Percentiles rank a stretch among this genome's conserved stretches.
These are phyloP conservation scores for Uropsilus gracilis DNA, from an alignment of 2,113 vertebrate genomes.

Conservation along the genomic window DNA sequence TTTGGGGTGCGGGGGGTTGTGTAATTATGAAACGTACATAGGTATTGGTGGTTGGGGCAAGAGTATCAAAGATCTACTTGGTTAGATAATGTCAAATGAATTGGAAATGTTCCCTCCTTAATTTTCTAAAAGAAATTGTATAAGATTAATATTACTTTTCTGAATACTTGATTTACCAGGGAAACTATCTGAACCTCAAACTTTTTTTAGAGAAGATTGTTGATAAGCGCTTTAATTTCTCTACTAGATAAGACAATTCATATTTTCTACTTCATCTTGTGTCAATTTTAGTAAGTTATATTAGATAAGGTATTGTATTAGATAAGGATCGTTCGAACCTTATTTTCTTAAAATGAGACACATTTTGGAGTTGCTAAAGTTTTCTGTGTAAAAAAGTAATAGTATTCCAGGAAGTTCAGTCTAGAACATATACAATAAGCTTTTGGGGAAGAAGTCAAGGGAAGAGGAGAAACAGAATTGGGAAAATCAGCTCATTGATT, in stretches of 20 bases:
- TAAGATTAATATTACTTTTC: conserved; percentile 29
- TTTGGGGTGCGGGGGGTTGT: no score
- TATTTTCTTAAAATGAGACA: conserved; percentile 45
- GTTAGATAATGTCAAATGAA: neutral
- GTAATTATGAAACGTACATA: neutral
- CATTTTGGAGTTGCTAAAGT: neutral
- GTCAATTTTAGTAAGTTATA: conserved; percentile 28
- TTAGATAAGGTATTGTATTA: neutral
- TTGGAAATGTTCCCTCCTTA: conserved; percentile 5
- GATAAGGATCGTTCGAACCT: neutral
- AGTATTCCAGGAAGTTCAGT: neutral
- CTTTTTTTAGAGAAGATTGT: conserved; percentile 15
- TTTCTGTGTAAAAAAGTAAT: neutral
- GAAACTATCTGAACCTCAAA: neutral
- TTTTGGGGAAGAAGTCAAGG: conserved; percentile 14
- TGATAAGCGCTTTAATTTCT: neutral
- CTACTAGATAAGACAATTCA: neutral
- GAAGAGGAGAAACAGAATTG: neutral
- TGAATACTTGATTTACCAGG: neutral
- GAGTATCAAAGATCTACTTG: neutral
- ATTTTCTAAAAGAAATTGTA: conserved; percentile 41
- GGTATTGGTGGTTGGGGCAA: neutral
- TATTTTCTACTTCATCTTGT: conserved; percentile 44
- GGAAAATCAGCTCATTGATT: neutral
- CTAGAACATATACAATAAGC: neutral